A percentile compares a stretch with the other conserved stretches of the same genome.
These are phyloP conservation scores for Zosterops borbonicus DNA, from an alignment of 2,113 vertebrate species.

Conservation along the genomic window DNA sequence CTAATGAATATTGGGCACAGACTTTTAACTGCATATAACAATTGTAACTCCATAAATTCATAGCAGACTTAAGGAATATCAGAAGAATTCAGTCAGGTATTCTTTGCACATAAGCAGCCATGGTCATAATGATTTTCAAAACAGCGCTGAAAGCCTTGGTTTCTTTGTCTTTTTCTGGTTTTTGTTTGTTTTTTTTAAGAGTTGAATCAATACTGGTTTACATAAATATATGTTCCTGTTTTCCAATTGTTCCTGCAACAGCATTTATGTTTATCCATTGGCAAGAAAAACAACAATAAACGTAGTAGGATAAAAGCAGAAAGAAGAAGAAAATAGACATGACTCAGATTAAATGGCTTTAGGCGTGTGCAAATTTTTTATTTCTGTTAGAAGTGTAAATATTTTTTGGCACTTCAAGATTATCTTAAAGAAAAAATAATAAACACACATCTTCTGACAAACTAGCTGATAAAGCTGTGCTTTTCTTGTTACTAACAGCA, in stretches of 20 bases:
- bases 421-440: conserved; percentile 22
- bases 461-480: background rate
- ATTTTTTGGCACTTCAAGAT: background rate
- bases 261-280: conserved; percentile 23
- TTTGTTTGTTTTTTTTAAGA: background rate
- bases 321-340: conserved; percentile 37
- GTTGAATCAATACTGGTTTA: conserved; percentile 75
- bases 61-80: background rate
- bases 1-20: background rate
- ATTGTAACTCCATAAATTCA: conserved; percentile 1
- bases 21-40: background rate
- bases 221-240: conserved; percentile 74
- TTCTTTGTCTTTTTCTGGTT: background rate
- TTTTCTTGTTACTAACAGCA: background rate
- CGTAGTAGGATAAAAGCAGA: conserved; percentile 9
- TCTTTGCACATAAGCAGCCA: conserved; percentile 12
- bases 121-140: conserved; percentile 66
- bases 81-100: background rate
- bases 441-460: background rate
- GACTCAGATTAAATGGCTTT: conserved; percentile 31
- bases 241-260: conserved; percentile 63
- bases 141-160: conserved; percentile 44
- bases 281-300: conserved; percentile 40
- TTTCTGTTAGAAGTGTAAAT: background rate
- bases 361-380: background rate